Base-by-base conservation (phyloP, 2,888 invertebrate species). In the Stenodera caucasica region DNA sequence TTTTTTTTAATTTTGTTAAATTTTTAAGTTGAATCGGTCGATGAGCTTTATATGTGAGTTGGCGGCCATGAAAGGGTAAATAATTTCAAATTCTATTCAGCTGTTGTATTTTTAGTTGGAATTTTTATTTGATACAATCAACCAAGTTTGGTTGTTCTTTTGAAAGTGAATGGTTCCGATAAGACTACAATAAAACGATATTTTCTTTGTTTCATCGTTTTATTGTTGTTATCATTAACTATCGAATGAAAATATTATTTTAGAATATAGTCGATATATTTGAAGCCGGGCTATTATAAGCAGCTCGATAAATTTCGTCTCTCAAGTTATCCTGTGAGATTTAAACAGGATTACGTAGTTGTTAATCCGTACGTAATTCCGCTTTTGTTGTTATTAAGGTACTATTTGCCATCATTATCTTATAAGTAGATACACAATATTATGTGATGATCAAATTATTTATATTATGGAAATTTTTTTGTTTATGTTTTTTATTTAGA, bases 71-170 rank as follows among this genome's bases (percentile, higher is more conserved):
- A 21, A 45, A 45, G 6, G n/a, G 45, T 60, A 52, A 60, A 52
- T 32, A 60, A 52, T 60, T 33, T 49, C 49, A 60, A 29, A 60
- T 60, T 51, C 50, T 21, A 55, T 56, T 40, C 60, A 56, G 45
- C 52, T 60, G 53, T 29, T 45, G 51, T 53, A 60, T 61, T 57
- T 61, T 35, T 50, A 54, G 57, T 49, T 61, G 15, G 33, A 61
- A 57, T 37, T 52, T 21, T 23, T 32, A 32, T 60, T 52, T 60
- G 60, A 60, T 60, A 56, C 56, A 32, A 60, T 26, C 60, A 49
- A 33, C 56, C 49, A 60, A 60, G 56, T 60, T 50, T 49, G 53
- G 30, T 53, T 53, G 53, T 53, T 45, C 50, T 29, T 61, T 57
- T 57, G 49, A 57, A 49, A 57, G 35, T 54, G 54, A 57, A 61